These are phyloP conservation scores for Pterois miles DNA, from an alignment of 2,797 vertebrate genomes.

Conservation along the genomic window DNA sequence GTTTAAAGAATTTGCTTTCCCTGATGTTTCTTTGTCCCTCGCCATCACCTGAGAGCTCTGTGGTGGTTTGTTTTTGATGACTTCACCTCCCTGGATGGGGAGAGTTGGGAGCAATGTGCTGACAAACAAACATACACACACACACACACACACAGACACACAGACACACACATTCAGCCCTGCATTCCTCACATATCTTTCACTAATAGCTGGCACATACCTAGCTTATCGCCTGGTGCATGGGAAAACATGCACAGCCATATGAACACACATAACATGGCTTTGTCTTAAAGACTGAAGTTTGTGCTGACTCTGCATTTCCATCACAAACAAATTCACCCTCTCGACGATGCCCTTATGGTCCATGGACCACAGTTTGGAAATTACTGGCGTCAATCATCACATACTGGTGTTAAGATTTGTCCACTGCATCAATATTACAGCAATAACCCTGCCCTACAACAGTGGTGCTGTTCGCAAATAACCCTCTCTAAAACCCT, in stretches of 20 bases:
- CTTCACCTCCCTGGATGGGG: conserved; percentile 48
- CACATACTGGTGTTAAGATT: conserved; percentile 9
- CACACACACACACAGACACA: conserved; percentile 1
- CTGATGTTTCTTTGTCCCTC: conserved; percentile 47
- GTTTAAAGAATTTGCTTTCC: conserved; percentile 45
- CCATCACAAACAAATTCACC: neutral
- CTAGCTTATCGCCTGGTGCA: conserved; percentile 31
- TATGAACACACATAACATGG: conserved; percentile 25
- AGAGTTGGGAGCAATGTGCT: conserved; percentile 58
- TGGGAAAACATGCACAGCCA: conserved; percentile 34
- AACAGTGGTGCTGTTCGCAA: neutral
- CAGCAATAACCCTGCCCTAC: neutral
- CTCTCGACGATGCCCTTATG: neutral
- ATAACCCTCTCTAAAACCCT: conserved; percentile 12
- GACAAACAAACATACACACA: conserved; percentile 52
- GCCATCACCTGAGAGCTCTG: conserved; percentile 55
- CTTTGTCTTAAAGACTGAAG: conserved; percentile 58
- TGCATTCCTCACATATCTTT: conserved; percentile 71
- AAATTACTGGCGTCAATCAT: neutral
- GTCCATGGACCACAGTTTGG: neutral
- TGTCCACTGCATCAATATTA: neutral
- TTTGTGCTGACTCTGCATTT: conserved; percentile 43
- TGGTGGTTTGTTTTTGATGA: conserved; percentile 59
- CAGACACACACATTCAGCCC: conserved; percentile 31
- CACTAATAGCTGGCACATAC: conserved; percentile 50